These are phyloP conservation scores for Drosophila mettleri DNA, from an alignment of 2,888 invertebrate genomes.

Conservation along the genomic window DNA sequence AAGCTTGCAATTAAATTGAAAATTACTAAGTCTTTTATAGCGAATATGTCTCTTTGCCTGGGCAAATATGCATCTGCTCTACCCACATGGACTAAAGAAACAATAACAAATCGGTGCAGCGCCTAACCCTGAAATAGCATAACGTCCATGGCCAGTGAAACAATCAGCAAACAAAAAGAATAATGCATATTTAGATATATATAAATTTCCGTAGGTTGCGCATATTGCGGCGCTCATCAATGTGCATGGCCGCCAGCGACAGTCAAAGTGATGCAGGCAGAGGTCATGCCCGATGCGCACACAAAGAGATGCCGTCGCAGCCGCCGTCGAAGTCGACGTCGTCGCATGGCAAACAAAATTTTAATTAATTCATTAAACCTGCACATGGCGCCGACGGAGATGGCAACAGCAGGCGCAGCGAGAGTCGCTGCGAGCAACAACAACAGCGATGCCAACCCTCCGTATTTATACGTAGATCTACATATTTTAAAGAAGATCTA, in stretches of 20 bases:
- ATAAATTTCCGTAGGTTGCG: conserved; percentile 42
- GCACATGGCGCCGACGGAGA: conserved; percentile 58
- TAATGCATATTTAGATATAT: not conserved
- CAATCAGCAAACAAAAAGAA: conserved; percentile 25
- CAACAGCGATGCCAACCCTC: too few relatives aligned
- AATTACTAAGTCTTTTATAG: not conserved
- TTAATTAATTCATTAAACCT: conserved; percentile 77
- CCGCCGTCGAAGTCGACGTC: conserved; percentile 23
- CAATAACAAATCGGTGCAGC: conserved; percentile 13
- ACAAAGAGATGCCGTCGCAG: conserved; percentile 28
- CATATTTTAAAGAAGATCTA: too few relatives aligned
- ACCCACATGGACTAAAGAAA: conserved; percentile 1
- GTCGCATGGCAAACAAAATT: conserved; percentile 47
- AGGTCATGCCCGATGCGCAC: conserved; percentile 61
- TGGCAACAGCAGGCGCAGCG: conserved; percentile 14
- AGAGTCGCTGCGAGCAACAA: not conserved
- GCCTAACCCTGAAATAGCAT: conserved; percentile 43
- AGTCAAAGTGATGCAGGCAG: conserved; percentile 53
- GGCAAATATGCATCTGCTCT: not conserved
- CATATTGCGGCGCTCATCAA: conserved; percentile 38
- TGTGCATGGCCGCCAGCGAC: conserved; percentile 38
- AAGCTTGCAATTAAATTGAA: not conserved
- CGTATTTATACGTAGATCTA: too few relatives aligned
- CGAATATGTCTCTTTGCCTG: not conserved
- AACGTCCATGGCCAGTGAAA: conserved; percentile 21